Evolutionary conservation across 2,888 invertebrate species (phyloP).

Genomic region (Notodonta ziczac): DNA sequence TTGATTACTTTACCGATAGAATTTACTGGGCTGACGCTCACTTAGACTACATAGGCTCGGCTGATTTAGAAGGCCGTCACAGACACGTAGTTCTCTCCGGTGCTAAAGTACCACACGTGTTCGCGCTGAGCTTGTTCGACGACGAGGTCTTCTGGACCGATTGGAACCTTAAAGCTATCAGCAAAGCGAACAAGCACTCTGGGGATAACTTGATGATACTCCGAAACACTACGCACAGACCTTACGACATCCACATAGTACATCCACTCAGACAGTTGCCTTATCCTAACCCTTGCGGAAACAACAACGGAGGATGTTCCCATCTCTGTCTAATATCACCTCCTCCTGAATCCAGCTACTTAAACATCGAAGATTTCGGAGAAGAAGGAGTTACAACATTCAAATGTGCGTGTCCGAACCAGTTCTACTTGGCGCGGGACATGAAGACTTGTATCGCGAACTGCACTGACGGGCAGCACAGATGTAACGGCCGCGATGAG

Average conservation of each 20-base stretch:
- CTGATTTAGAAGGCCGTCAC: constrained; percentile 96
- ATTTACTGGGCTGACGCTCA: constrained; percentile 99
- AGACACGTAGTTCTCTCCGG: constrained; percentile 93
- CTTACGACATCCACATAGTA: constrained; percentile 96
- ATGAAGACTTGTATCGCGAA: constrained; percentile 96
- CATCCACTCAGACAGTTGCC: constrained; percentile 95
- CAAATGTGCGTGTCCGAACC: constrained; percentile 97
- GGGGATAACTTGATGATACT: constrained; percentile 90
- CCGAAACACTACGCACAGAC: constrained; percentile 96
- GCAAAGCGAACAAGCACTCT: constrained; percentile 96
- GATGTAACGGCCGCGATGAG: constrained; percentile 86
- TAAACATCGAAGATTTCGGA: constrained; percentile 91
- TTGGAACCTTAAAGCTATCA: constrained; percentile 98
- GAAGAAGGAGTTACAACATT: constrained; percentile 91
- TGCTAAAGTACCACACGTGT: constrained; percentile 95
- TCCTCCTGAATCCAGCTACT: constrained; percentile 89
- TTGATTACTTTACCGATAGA: constrained; percentile 97
- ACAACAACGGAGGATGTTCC: constrained; percentile 97
- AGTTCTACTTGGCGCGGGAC: constrained; percentile 92
- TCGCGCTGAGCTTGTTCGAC: constrained; percentile 96
- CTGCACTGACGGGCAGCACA: constrained; percentile 95
- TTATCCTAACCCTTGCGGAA: constrained; percentile 95
- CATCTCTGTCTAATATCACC: constrained; percentile 97
- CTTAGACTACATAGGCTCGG: constrained; percentile 97
- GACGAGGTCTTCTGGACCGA: constrained; percentile 98